Base-by-base conservation (phyloP, 2,888 invertebrate genomes). In the Parnassius glacialis region DNA sequence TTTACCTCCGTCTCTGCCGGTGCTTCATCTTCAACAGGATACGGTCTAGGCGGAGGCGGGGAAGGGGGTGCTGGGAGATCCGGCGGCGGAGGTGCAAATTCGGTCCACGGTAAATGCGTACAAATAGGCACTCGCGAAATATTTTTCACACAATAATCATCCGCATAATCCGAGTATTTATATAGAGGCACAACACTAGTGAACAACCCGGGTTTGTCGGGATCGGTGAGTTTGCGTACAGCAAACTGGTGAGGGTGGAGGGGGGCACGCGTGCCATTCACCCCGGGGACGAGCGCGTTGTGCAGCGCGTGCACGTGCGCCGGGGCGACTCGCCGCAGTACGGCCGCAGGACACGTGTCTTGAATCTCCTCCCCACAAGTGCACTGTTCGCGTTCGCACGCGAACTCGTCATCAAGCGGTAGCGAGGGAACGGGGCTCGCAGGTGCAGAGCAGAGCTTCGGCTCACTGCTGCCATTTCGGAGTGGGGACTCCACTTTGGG, bases 221-320 rank as follows among this genome's bases (percentile, higher is more conserved):
- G 75, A 66, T 79, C 72, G 12, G 68, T 68, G 11, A 84, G 81
- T 3, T 77, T 71, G 1, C 90, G 76, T n/a, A 86, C 92, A 76
- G 84, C 84, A 84, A 79, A 84, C 66, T 72, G 77, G 74, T 86
- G 87, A 42, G 85, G 87, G 55, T 76, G 70, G 20, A 83, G 68
- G 0, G 87, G 89, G 2, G 90, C 90, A 20, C 92, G 87, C 64
- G 93, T 93, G 68, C 94, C 94, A 79, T 94, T 94, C 56, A 94
- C 84, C 65, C 94, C 93, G 57, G 93, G 90, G 68, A 94, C 82
- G 66, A 78, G 85, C 50, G 83, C 85, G 76, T 93, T 84, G 78
- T 94, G 94, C 61, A 94, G 82, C 61, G 91, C 87, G 65, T 87
- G 84, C 62, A 95, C 91, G 74, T 83, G 92, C 69, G 72, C 83